Evolutionary conservation across 2,113 vertebrate genomes (phyloP).

Genomic region (Phrynosoma platyrhinos): DNA sequence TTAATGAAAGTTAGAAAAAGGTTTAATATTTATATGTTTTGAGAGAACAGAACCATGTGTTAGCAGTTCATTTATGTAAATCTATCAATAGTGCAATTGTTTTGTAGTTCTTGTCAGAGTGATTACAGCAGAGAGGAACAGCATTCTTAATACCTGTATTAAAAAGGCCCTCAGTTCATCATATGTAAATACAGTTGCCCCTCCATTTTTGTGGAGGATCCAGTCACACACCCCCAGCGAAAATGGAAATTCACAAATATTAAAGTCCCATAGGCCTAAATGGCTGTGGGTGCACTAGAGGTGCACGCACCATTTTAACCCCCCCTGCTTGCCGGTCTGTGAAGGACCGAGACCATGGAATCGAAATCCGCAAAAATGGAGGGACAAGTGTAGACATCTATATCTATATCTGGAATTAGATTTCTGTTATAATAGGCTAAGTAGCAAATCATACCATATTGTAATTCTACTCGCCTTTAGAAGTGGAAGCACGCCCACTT

Average conservation of each 20-base stretch:
- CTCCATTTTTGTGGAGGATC: too few species aligned
- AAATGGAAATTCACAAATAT: too few species aligned
- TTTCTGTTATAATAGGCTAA: not conserved
- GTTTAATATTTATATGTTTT: not conserved
- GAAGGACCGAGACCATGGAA: too few species aligned
- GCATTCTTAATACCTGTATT: not conserved
- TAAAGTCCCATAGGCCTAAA: too few species aligned
- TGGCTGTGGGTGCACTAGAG: too few species aligned
- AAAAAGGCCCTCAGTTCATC: too few species aligned
- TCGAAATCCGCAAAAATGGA: too few species aligned
- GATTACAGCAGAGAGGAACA: not conserved
- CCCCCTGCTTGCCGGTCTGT: too few species aligned
- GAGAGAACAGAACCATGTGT: not conserved
- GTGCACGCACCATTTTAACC: too few species aligned
- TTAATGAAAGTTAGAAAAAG: not conserved
- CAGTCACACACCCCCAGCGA: too few species aligned
- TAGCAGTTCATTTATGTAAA: not conserved
- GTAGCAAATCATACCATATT: not conserved
- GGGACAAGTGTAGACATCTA: too few species aligned
- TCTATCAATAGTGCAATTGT: not conserved
- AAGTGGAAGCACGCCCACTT: not conserved
- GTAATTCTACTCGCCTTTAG: not conserved
- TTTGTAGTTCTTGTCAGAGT: not conserved
- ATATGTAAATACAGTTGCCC: too few species aligned
- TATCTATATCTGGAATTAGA: not conserved